A percentile compares a stretch with the other conserved stretches of the same genome.
These are phyloP conservation scores for Engystomops pustulosus DNA, from an alignment of 2,113 vertebrate species.

Conservation along the genomic window DNA sequence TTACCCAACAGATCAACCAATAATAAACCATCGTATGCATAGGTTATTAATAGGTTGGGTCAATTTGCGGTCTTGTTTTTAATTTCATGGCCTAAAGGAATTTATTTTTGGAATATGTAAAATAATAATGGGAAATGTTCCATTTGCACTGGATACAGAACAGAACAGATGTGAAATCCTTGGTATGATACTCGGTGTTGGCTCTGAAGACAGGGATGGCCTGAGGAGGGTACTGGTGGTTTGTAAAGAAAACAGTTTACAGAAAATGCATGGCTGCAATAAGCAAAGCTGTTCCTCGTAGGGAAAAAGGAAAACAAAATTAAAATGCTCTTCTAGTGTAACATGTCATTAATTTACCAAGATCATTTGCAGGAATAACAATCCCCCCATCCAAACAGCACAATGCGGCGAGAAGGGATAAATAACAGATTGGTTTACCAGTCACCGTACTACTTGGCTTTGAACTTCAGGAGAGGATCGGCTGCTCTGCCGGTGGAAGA, in stretches of 20 bases:
- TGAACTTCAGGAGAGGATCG: background rate
- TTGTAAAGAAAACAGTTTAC: slow-evolving; percentile 39
- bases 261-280: slow-evolving; percentile 33
- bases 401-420: slow-evolving; percentile 12
- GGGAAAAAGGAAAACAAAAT: slow-evolving; percentile 16
- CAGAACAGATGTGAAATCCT: background rate
- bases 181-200: background rate
- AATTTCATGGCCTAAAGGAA: too few relatives aligned
- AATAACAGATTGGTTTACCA: slow-evolving; percentile 25
- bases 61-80: too few relatives aligned
- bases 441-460: background rate
- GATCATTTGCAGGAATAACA: slow-evolving; percentile 42
- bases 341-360: slow-evolving; percentile 43
- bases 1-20: too few relatives aligned
- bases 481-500: background rate
- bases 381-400: slow-evolving; percentile 33
- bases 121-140: too few relatives aligned
- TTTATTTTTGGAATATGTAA: too few relatives aligned
- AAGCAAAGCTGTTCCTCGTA: slow-evolving; percentile 16
- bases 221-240: slow-evolving; percentile 7
- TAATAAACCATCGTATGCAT: too few relatives aligned
- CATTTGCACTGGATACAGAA: too few relatives aligned
- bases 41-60: too few relatives aligned
- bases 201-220: slow-evolving; percentile 3
- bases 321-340: slow-evolving; percentile 3